These are phyloP conservation scores for Lepidothrix coronata DNA, from an alignment of 2,113 vertebrate species.

Conservation along the genomic window DNA sequence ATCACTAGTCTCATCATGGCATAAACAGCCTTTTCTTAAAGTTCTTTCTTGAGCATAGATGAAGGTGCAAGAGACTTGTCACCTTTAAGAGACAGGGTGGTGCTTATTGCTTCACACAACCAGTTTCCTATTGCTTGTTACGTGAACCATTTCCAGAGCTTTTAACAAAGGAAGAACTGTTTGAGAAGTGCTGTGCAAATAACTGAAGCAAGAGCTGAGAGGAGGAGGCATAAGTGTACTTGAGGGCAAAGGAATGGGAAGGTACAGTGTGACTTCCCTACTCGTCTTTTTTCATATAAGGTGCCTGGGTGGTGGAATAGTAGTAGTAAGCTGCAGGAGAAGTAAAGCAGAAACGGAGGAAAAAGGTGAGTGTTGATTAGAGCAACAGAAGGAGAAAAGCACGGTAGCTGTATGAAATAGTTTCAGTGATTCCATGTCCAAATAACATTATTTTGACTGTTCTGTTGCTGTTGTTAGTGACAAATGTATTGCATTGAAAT, in stretches of 20 bases:
- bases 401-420: neutral
- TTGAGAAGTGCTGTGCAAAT: neutral
- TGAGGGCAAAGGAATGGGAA: neutral
- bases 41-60: accelerated
- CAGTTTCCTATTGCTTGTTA: neutral
- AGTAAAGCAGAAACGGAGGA: neutral
- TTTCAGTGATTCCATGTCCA: neutral
- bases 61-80: neutral
- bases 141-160: neutral
- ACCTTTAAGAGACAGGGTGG: neutral
- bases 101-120: neutral
- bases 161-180: neutral
- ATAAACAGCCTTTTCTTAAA: neutral
- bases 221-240: neutral
- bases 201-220: neutral
- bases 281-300: neutral
- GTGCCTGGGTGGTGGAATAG: neutral
- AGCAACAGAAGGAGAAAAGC: neutral
- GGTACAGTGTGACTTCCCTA: neutral
- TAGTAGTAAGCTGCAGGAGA: neutral
- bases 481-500: neutral
- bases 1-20: neutral
- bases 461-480: neutral
- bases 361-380: neutral
- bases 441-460: neutral